Evolutionary conservation across 2,888 invertebrate genomes (phyloP), one percentile per base, ranked within the genome.

Genomic region (Nudaria mundana): DNA sequence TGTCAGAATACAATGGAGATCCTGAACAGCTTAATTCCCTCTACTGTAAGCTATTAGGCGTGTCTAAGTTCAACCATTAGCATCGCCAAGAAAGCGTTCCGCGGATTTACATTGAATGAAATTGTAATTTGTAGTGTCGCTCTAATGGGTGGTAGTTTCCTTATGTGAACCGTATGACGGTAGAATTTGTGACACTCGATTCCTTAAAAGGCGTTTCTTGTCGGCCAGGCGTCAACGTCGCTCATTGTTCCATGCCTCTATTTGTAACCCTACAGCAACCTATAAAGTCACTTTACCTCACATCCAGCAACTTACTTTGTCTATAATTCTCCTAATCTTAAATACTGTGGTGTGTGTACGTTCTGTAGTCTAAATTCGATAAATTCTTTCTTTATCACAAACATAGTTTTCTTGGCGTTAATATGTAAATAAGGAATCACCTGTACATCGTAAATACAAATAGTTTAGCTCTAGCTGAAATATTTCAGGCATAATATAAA

Each of bases 91-190:
- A 69, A 65, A 67, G 61, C 54, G 64, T 72, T 71, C 56, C 57
- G 57, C 56, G 55, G 70, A 84, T 85, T 85, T 81, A 81, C 83
- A 84, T 86, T 83, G 79, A 86, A 86, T 85, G 82, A 81, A 83
- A 80, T 77, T 79, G 81, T 82, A 80, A 84, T 84, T 84, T 81
- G 81, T 76, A 77, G 63, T 65, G 65, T 73, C 65, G 65, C 56
- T 56, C 50, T 60, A 60, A 60, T 72, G 61, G 56, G 58, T 52
- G 62, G 66, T 56, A 63, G 65, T 71, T 78, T 69, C 76, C 76
- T 76, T 78, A 71, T 70, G 66, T 63, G 71, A 42, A 24, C 29
- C 36, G 37, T 20, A 43, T 52, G 58, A 52, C 45, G 48, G 44
- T 56, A 52, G 55, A 56, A 56, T 63, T 66, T 62, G 66, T 71